These are phyloP conservation scores for Urocynchramus pylzowi DNA, from an alignment of 2,113 vertebrate genomes.

Conservation along the genomic window DNA sequence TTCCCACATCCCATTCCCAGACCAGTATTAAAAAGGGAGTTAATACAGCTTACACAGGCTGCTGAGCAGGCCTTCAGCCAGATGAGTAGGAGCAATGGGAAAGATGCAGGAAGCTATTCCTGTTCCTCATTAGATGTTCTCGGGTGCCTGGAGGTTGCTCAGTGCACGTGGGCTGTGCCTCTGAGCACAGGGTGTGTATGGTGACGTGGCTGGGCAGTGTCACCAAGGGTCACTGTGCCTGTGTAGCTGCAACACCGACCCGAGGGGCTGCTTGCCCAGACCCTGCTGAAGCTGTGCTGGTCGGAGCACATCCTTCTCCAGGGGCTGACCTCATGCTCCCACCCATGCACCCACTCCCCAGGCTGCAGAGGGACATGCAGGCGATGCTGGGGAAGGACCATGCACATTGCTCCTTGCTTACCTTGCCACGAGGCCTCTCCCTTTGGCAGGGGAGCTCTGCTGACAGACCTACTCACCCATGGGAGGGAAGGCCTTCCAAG, in stretches of 20 bases:
- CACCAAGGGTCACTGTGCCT: background rate
- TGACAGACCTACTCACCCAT: background rate
- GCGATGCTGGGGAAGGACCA: background rate
- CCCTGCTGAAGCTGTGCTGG: background rate
- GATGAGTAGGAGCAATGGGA: background rate
- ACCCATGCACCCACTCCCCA: background rate
- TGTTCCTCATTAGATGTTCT: background rate
- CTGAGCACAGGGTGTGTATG: accelerated
- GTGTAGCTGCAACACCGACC: background rate
- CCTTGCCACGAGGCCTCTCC: background rate
- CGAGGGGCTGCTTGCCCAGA: background rate
- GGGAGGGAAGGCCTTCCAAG: background rate
- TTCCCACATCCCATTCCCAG: background rate
- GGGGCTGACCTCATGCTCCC: background rate
- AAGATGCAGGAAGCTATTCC: background rate
- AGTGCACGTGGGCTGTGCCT: background rate
- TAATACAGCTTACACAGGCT: background rate
- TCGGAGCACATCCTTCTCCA: background rate
- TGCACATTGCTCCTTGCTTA: accelerated
- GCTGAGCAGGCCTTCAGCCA: background rate
- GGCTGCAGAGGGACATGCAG: background rate
- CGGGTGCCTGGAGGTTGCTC: background rate
- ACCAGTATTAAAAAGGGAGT: background rate
- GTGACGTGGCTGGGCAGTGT: background rate
- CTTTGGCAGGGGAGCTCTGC: background rate